phyloP scores from a whole-genome alignment of 2,888 invertebrate genomes.

The Phymatocera aterrima region DNA sequence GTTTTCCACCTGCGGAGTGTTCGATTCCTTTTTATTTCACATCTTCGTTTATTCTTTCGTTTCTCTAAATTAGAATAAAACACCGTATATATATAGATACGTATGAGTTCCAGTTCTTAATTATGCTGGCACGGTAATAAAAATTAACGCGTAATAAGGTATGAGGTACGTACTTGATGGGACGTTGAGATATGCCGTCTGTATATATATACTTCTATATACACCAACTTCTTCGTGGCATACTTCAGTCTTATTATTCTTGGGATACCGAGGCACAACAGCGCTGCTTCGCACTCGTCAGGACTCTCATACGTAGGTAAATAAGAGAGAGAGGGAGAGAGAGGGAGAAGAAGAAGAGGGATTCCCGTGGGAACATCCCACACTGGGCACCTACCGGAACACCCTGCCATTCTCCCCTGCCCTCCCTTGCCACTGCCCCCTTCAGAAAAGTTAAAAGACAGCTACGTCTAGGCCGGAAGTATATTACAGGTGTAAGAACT shows the following conservation, averaged over 20 bases:
- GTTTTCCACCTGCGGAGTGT: too few species aligned
- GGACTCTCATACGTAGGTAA: too few species aligned
- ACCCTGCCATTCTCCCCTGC: conserved; percentile 33
- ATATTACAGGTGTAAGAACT: conserved; percentile 45
- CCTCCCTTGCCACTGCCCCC: neutral
- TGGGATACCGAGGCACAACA: neutral
- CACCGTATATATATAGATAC: neutral
- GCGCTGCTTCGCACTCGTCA: too few species aligned
- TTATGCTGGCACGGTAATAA: too few species aligned
- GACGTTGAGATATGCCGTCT: too few species aligned
- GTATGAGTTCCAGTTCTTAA: too few species aligned
- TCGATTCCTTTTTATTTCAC: too few species aligned
- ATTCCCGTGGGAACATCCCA: conserved; percentile 71
- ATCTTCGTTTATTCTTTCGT: too few species aligned
- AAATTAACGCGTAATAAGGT: conserved; percentile 32
- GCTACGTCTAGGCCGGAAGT: conserved; percentile 36
- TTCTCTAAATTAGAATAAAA: neutral
- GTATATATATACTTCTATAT: neutral
- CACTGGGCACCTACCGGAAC: conserved; percentile 72
- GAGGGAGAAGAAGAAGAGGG: conserved; percentile 33
- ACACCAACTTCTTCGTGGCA: too few species aligned
- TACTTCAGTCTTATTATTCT: neutral
- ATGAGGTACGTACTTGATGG: too few species aligned
- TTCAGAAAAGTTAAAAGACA: conserved; percentile 46
- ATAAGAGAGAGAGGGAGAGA: too few species aligned